Evolutionary conservation across 2,113 vertebrate species (phyloP).

Genomic region (Emydocephalus ijimae): DNA sequence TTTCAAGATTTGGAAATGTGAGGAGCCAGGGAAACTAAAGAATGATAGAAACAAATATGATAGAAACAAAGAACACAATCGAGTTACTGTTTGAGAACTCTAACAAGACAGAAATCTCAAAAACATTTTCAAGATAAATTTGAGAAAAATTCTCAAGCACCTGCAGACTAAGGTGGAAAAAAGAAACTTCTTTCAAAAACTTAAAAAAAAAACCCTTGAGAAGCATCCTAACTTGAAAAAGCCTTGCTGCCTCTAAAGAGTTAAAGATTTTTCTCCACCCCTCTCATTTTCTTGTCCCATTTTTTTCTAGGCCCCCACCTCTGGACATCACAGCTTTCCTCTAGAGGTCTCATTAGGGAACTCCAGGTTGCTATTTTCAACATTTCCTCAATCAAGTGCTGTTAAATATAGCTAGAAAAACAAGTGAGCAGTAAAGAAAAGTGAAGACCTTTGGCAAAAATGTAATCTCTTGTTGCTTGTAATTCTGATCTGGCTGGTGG

Average conservation of each 20-base stretch:
- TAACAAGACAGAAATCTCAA: background rate
- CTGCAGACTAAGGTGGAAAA: background rate
- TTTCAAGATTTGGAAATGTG: background rate
- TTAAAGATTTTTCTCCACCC: constrained; percentile 58
- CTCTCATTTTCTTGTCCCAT: constrained; percentile 2
- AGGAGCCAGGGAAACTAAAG: background rate
- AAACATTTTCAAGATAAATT: background rate
- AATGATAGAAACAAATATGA: background rate
- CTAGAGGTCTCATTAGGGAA: constrained; percentile 81
- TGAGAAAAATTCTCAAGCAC: background rate
- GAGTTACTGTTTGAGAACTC: background rate
- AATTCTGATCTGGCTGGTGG: constrained; percentile 66
- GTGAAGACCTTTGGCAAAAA: constrained; percentile 69
- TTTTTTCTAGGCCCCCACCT: constrained; percentile 38
- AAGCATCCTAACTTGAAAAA: background rate
- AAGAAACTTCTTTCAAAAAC: background rate
- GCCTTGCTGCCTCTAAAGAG: constrained; percentile 56
- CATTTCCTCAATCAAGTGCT: constrained; percentile 78
- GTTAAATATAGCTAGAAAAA: constrained; percentile 78
- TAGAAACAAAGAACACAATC: background rate
- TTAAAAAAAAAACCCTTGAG: background rate
- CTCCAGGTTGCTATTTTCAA: constrained; percentile 75
- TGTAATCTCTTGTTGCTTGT: constrained; percentile 74
- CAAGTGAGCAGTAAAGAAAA: constrained; percentile 69
- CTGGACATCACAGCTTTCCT: constrained; percentile 69